Base-by-base conservation (phyloP, 2,888 invertebrate species). In the Aradus depressus region DNA sequence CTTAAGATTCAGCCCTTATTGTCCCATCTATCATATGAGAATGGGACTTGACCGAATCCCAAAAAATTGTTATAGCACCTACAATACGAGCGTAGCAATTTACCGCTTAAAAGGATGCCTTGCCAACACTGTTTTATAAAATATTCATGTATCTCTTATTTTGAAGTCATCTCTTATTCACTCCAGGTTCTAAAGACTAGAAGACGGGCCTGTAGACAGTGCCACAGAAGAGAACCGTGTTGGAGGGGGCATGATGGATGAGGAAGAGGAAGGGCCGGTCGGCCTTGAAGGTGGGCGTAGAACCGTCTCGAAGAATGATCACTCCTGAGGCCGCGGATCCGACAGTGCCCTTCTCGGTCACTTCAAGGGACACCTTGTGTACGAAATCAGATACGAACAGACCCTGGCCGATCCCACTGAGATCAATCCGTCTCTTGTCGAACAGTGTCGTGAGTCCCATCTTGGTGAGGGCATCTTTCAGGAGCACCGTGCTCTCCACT, bases 231-330 rank as follows among this genome's bases (percentile, higher is more conserved):
- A 81, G 72, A 22, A 82, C 72, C 5, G 80, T 69, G 58, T 76
- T 75, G 3, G 80, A 77, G 22, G 69, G 68, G 57, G 80, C 77
- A 62, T 84, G 79, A 57, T 80, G 72, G 56, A 86, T 82, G 63
- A 84, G 80, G 64, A 84, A 81, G 52, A 80, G 69, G 66, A 84
- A 86, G 1, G 86, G 86, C 25, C 79, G 74, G 61, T 84, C 76
- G 1, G 77, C 79, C 53, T 73, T 71, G 56, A 75, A 71, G 1
- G 65, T 64, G 14, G 63, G 65, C 28, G 61, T 63, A 6, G 71
- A 70, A 0, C 77, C 77, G 34, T 74, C 69, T 35, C 79, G 71
- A 2, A 75, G 71, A 47, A 82, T 62, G 32, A 74, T 63, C 1
- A 75, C 72, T 1, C 72, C 70, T 0, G 82, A 80, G 0, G 77